These are phyloP conservation scores for Salarias fasciatus DNA, from an alignment of 2,797 vertebrate genomes.

Conservation along the genomic window DNA sequence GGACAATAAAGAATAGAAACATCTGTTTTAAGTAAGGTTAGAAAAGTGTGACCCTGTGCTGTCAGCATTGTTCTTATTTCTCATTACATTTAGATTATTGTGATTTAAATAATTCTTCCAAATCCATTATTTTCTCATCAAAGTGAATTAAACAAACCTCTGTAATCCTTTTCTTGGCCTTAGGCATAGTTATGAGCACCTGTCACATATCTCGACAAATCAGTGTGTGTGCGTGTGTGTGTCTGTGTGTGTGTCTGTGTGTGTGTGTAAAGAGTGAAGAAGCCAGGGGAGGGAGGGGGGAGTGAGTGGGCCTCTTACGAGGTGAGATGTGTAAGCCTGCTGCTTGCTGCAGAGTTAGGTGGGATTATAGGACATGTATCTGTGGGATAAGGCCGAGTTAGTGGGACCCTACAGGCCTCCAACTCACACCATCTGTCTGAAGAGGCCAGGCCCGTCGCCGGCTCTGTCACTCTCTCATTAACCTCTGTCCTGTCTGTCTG, in stretches of 20 bases:
- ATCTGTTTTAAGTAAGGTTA: no score
- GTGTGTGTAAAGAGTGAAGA: constrained; percentile 57
- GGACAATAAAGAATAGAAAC: no score
- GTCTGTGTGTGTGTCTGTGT: constrained; percentile 6
- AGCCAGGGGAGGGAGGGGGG: constrained; percentile 32
- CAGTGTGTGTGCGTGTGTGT: constrained; percentile 11
- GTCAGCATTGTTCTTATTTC: no score
- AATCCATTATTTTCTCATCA: no score
- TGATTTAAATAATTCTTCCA: no score
- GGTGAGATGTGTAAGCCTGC: constrained; percentile 75
- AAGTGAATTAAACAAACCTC: no score
- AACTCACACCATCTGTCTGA: constrained; percentile 72
- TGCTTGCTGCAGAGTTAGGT: constrained; percentile 74
- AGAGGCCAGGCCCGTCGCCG: constrained; percentile 22
- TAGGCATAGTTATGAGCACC: no score
- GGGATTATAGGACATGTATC: constrained; percentile 84
- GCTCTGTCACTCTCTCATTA: constrained; percentile 49
- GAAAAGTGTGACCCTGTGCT: no score
- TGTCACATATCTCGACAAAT: not conserved
- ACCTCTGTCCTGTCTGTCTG: not conserved
- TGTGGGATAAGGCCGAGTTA: constrained; percentile 73
- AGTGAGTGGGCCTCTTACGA: constrained; percentile 35
- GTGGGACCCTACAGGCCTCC: constrained; percentile 54
- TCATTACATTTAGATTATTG: no score
- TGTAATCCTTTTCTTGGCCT: no score